phyloP scores from a whole-genome alignment of 1,140 invertebrate species.

The Samia ricini region DNA sequence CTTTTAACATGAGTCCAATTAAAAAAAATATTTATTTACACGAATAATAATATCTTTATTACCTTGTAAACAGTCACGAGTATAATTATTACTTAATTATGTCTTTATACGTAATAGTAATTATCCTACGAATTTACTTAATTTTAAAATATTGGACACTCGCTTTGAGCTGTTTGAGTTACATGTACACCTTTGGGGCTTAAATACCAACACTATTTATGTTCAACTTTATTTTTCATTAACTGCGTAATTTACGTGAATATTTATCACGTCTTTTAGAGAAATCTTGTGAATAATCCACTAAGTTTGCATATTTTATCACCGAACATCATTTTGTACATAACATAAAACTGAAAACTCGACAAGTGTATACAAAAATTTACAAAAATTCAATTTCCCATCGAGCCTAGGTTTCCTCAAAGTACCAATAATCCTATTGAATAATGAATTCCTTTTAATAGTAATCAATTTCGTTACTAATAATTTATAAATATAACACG shows the following conservation, averaged over 20 bases:
- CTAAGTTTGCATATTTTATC: neutral
- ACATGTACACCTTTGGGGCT: conserved; percentile 26
- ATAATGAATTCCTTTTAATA: too few relatives aligned
- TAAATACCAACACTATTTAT: conserved; percentile 14
- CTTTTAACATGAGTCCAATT: neutral
- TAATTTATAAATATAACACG: neutral
- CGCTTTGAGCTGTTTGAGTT: conserved; percentile 61
- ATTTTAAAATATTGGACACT: conserved; percentile 58
- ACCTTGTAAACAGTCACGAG: conserved; percentile 56
- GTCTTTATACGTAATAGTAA: conserved; percentile 55
- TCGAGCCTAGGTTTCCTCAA: neutral
- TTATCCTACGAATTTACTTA: conserved; percentile 46
- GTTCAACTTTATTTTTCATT: neutral
- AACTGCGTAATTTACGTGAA: neutral
- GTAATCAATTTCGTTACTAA: neutral
- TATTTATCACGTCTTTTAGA: neutral
- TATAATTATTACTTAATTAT: conserved; percentile 58
- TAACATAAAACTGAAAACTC: too few relatives aligned
- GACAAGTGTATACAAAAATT: too few relatives aligned
- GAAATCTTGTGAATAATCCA: neutral
- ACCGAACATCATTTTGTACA: too few relatives aligned
- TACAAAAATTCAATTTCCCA: neutral
- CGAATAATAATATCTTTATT: conserved; percentile 50
- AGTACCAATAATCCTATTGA: too few relatives aligned
- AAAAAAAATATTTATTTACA: conserved; percentile 43